Conservation (phyloP, 30 jellyfish, hydroid and myxozoan species). For the Turritopsis rubra region DNA sequence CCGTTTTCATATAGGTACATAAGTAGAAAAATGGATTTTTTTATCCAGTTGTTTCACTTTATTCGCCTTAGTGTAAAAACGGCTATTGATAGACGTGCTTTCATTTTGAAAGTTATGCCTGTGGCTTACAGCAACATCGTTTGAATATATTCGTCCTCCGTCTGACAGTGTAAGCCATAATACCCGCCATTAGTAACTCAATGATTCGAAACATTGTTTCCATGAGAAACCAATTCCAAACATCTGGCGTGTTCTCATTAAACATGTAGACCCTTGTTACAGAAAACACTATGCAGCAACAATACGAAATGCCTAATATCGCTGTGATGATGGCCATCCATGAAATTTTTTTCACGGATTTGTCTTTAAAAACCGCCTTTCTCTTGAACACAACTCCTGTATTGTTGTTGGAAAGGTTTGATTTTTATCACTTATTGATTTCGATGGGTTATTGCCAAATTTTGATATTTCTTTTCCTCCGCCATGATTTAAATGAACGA, state of each 20-base stretch:
- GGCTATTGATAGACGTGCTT: too few species aligned
- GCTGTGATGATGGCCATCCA: background rate
- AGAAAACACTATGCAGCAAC: background rate
- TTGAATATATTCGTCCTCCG: background rate
- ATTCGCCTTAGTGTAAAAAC: too few species aligned
- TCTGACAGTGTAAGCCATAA: constrained; percentile 4
- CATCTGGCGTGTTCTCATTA: background rate
- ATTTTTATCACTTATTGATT: background rate
- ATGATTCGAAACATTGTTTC: constrained; percentile 1
- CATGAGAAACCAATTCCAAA: background rate
- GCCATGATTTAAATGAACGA: background rate
- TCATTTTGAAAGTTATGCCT: too few species aligned
- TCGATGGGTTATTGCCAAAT: background rate
- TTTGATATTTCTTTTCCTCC: background rate
- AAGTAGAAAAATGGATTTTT: too few species aligned
- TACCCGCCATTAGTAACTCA: background rate
- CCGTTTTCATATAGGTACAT: too few species aligned
- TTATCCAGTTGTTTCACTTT: too few species aligned
- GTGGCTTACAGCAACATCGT: background rate
- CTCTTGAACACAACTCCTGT: background rate
- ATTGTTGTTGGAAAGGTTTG: background rate
- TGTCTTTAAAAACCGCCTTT: background rate
- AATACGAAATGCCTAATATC: background rate
- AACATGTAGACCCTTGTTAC: background rate
- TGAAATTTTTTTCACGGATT: background rate